Percentiles rank a stretch among this genome's conserved stretches.
Conservation (phyloP, 2,113 vertebrate genomes). For the Vulpes lagopus region DNA sequence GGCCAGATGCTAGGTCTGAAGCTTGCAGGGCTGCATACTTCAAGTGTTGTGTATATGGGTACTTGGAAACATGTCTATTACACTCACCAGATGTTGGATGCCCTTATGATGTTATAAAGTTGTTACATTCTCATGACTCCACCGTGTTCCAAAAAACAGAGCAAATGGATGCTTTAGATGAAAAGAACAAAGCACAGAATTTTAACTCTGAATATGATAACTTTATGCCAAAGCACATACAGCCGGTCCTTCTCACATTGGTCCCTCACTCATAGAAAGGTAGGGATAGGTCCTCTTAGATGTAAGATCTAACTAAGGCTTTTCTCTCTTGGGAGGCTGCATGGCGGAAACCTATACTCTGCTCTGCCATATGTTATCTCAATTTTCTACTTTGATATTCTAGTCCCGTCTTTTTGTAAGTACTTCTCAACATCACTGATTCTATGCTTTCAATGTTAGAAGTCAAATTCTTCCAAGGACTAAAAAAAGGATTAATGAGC, state of each 20-base stretch:
- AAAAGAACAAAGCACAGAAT: neutral
- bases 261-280: neutral
- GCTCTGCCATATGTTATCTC: constrained; percentile 7
- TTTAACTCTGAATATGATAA: constrained; percentile 18
- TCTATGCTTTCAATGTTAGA: constrained; percentile 47
- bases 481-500: neutral
- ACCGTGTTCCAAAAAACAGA: constrained; percentile 25
- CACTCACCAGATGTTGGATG: constrained; percentile 34
- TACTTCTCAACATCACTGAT: constrained; percentile 38
- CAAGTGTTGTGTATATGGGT: neutral
- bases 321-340: neutral
- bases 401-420: constrained; percentile 58
- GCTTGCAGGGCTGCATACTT: neutral
- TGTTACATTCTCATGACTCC: constrained; percentile 41
- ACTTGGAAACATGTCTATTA: neutral
- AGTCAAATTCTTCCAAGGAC: constrained; percentile 47
- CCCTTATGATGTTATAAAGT: constrained; percentile 55
- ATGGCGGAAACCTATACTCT: neutral
- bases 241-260: neutral
- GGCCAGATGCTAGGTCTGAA: neutral
- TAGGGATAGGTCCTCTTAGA: neutral
- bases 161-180: constrained; percentile 17
- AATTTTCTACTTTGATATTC: neutral
- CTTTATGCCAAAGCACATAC: neutral
- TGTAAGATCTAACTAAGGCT: neutral